phyloP scores from a whole-genome alignment of 2,113 vertebrate genomes.

The Oryzias curvinotus region DNA sequence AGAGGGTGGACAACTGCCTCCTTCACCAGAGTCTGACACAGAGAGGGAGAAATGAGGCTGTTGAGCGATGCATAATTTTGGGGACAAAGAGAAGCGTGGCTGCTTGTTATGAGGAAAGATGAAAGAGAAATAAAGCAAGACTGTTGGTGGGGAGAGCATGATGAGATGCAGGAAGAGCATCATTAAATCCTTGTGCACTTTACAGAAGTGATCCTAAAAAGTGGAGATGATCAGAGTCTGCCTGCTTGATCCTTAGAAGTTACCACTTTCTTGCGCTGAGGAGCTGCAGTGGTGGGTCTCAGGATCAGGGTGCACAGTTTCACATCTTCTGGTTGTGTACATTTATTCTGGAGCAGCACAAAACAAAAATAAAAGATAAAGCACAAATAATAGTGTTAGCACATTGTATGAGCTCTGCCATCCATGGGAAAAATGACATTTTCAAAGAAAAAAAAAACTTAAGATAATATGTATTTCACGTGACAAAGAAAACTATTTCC shows the following conservation, averaged over 20 bases:
- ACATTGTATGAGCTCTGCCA: too few species aligned
- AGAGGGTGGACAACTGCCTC: constrained; percentile 72
- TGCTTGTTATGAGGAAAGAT: neutral
- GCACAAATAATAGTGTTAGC: neutral
- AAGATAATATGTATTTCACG: too few species aligned
- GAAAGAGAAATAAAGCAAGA: neutral
- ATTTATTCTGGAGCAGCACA: constrained; percentile 69
- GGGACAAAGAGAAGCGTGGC: constrained; percentile 4
- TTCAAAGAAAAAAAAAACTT: too few species aligned
- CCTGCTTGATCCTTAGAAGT: constrained; percentile 19
- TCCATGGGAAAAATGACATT: too few species aligned
- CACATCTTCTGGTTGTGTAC: constrained; percentile 79
- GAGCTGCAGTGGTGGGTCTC: constrained; percentile 57
- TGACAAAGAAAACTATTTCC: too few species aligned
- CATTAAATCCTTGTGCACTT: neutral
- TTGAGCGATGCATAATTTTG: constrained; percentile 1
- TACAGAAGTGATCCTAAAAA: neutral
- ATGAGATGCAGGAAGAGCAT: neutral
- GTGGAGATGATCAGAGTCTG: neutral
- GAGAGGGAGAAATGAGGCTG: constrained; percentile 3
- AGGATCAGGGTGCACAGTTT: constrained; percentile 76
- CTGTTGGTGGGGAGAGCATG: neutral
- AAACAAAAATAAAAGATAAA: neutral
- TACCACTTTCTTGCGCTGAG: constrained; percentile 77
- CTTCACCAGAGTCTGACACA: constrained; percentile 70